phyloP scores from a whole-genome alignment of 2,113 vertebrate genomes.

The Nothocercus nigrocapillus region DNA sequence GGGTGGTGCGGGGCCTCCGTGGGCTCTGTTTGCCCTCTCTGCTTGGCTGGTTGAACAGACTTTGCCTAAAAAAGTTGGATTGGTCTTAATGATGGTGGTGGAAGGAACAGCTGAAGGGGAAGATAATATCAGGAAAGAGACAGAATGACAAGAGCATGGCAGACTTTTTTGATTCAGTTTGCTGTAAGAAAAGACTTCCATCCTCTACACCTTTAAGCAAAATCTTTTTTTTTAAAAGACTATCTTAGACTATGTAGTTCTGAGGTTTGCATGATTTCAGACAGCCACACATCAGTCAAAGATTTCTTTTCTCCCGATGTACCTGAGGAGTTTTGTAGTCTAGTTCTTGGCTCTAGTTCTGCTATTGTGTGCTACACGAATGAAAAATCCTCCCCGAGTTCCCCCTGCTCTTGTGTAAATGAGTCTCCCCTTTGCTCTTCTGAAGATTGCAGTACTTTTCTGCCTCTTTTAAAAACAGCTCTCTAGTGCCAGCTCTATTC shows the following conservation, averaged over 20 bases:
- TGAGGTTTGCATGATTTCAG: conserved; percentile 31
- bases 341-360: background rate
- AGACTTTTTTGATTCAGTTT: background rate
- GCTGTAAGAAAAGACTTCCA: conserved; percentile 29
- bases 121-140: background rate
- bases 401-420: background rate
- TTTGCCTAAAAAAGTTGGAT: background rate
- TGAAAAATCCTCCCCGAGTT: background rate
- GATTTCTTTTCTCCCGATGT: background rate
- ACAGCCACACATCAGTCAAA: background rate
- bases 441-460: background rate
- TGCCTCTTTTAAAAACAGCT: background rate
- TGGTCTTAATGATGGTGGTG: background rate
- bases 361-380: background rate
- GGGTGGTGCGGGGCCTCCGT: background rate
- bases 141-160: background rate
- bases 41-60: background rate
- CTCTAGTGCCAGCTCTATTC: background rate
- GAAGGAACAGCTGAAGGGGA: background rate
- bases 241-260: conserved; percentile 29
- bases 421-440: background rate
- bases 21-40: rapidly evolving
- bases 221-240: background rate
- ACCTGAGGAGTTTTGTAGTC: background rate
- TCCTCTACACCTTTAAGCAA: conserved; percentile 35